Conservation (phyloP, 2,113 vertebrate genomes). For the Aegithalos caudatus region DNA sequence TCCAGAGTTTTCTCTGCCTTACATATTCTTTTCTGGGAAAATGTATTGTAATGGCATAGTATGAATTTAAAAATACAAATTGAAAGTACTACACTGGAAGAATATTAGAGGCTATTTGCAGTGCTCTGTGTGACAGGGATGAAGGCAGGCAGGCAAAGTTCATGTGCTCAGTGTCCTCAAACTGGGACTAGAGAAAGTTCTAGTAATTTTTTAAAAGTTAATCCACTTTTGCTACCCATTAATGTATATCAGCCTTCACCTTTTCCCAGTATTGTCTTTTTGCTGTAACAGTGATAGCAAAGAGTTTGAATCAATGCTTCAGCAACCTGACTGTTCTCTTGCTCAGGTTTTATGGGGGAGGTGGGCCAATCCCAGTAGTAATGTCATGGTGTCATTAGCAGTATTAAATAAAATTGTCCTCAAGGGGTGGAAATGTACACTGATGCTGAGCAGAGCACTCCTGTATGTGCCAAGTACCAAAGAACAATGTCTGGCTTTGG, state of each 20-base stretch:
- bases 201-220: background rate
- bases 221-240: background rate
- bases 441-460: background rate
- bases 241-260: background rate
- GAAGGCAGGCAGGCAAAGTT: background rate
- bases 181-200: background rate
- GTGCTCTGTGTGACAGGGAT: background rate
- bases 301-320: background rate
- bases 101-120: background rate
- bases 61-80: background rate
- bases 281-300: background rate
- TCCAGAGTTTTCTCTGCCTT: background rate
- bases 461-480: background rate
- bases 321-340: background rate
- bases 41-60: background rate
- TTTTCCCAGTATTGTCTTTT: background rate
- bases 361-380: background rate
- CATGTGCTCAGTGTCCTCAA: background rate
- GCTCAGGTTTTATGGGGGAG: background rate
- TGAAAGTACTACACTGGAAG: background rate
- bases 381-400: background rate
- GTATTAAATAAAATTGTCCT: background rate
- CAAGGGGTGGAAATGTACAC: background rate
- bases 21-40: background rate
- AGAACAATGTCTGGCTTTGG: background rate